Conservation (phyloP, 1,140 invertebrate genomes). For the Saccostrea glomerata region DNA sequence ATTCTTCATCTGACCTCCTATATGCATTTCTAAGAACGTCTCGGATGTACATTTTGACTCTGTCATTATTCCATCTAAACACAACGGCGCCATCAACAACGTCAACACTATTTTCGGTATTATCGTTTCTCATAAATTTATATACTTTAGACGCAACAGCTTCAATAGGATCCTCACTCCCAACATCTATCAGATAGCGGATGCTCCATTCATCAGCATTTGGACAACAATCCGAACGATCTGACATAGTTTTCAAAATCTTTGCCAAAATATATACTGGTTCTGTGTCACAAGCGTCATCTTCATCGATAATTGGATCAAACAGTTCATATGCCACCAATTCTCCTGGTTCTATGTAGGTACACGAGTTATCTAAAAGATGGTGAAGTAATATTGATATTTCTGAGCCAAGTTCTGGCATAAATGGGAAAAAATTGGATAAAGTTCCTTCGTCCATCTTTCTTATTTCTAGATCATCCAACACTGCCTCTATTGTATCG, state of each 20-base stretch:
- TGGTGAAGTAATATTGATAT: slow-evolving; percentile 40
- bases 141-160: slow-evolving; percentile 63
- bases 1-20: slow-evolving; percentile 54
- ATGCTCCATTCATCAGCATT: background rate
- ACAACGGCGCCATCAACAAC: background rate
- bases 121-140: slow-evolving; percentile 61
- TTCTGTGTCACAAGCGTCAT: background rate
- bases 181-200: slow-evolving; percentile 62
- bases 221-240: background rate
- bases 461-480: background rate
- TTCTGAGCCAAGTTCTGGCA: slow-evolving; percentile 38
- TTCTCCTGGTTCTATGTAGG: slow-evolving; percentile 18
- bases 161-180: slow-evolving; percentile 54
- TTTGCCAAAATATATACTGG: slow-evolving; percentile 38
- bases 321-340: slow-evolving; percentile 35
- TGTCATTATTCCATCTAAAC: background rate
- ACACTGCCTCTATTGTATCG: background rate
- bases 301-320: slow-evolving; percentile 41
- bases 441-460: background rate
- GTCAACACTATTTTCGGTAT: background rate
- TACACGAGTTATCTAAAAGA: slow-evolving; percentile 33
- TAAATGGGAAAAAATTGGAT: background rate
- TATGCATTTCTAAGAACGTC: slow-evolving; percentile 57
- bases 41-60: slow-evolving; percentile 4
- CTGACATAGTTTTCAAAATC: background rate